Percentiles rank a stretch among this genome's conserved stretches.
phyloP scores from a whole-genome alignment of 2,113 vertebrate species.

The Leucoraja erinaceus region DNA sequence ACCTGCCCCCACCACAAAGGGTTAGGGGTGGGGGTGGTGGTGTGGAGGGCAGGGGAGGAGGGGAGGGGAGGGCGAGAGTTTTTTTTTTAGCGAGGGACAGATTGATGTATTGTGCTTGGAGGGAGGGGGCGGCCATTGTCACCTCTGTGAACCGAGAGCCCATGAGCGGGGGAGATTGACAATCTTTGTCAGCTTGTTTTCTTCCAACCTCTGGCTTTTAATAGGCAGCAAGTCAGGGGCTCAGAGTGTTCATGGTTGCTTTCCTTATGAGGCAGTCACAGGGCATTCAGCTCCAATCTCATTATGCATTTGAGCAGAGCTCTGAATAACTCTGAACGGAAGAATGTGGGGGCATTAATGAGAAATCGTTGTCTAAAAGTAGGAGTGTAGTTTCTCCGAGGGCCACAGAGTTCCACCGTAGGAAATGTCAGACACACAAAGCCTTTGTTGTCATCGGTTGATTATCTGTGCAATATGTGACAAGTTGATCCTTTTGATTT shows the following conservation, averaged over 20 bases:
- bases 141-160: conserved; percentile 96
- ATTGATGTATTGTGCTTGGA: conserved; percentile 92
- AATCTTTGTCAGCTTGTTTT: conserved; percentile 89
- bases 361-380: conserved; percentile 97
- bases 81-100: conserved; percentile 78
- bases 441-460: conserved; percentile 86
- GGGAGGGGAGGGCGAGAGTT: no score
- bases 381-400: conserved; percentile 84
- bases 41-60: conserved; percentile 49
- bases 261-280: conserved; percentile 67
- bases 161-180: conserved; percentile 89
- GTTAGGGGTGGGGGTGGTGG: conserved; percentile 53
- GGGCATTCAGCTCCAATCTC: conserved; percentile 69
- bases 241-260: conserved; percentile 66
- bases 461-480: conserved; percentile 98
- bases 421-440: conserved; percentile 93
- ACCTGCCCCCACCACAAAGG: conserved; percentile 93
- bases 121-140: conserved; percentile 88
- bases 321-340: conserved; percentile 83
- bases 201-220: conserved; percentile 90
- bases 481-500: conserved; percentile 97
- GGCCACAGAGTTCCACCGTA: conserved; percentile 77
- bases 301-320: conserved; percentile 68
- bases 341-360: conserved; percentile 97
- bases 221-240: conserved; percentile 86